Conservation (phyloP, 2,888 invertebrate genomes). For the Leptinotarsa peninsularis region DNA sequence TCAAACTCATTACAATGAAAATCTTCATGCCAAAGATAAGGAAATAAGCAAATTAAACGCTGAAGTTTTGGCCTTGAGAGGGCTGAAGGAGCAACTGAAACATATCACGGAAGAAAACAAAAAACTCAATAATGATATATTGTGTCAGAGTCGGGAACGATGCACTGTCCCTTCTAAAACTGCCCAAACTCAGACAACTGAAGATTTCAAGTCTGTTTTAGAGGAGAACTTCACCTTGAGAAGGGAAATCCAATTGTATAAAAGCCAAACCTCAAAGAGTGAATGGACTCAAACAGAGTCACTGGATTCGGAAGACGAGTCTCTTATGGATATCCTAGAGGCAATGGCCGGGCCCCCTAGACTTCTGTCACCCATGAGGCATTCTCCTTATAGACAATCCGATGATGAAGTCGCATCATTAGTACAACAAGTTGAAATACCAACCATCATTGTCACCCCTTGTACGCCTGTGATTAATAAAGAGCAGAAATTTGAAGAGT, state of each 20-base stretch:
- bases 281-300: conserved; percentile 1
- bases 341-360: not conserved
- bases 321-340: not conserved
- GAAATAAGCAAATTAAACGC: conserved; percentile 35
- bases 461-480: not conserved
- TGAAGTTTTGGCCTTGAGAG: conserved; percentile 22
- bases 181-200: conserved; percentile 21
- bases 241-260: conserved; percentile 15
- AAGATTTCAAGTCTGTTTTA: conserved; percentile 12
- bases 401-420: not conserved
- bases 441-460: not conserved
- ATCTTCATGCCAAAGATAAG: conserved; percentile 29
- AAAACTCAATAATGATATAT: conserved; percentile 23
- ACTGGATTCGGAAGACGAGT: not conserved
- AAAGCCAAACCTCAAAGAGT: not conserved
- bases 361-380: not conserved
- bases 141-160: not conserved
- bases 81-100: conserved; percentile 27
- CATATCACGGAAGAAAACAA: conserved; percentile 34
- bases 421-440: not conserved
- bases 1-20: conserved; percentile 4
- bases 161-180: not conserved
- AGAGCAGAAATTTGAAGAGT: not conserved
- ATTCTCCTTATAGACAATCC: not conserved
- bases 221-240: conserved; percentile 22